Conservation (phyloP, 2,888 invertebrate species). For the Epistrophella euchroma region DNA sequence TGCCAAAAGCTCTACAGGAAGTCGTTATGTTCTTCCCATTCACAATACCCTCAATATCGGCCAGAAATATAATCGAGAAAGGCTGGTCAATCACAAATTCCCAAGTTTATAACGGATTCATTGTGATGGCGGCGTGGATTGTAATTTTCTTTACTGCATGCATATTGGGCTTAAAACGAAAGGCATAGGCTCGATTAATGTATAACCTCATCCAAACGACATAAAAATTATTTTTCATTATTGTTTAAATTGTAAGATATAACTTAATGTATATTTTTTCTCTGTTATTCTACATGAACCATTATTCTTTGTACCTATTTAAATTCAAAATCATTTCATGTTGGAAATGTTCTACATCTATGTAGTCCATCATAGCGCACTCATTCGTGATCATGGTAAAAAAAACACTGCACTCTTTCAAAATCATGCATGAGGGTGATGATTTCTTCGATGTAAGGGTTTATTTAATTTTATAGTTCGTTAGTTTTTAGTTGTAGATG, state of each 20-base stretch:
- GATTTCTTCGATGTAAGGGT: conserved; percentile 49
- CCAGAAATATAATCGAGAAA: conserved; percentile 90
- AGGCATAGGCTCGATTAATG: conserved; percentile 80
- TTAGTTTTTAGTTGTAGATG: conserved; percentile 58
- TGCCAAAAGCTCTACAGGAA: conserved; percentile 86
- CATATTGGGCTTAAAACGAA: conserved; percentile 84
- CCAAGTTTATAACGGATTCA: conserved; percentile 90
- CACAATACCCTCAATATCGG: conserved; percentile 90
- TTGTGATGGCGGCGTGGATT: conserved; percentile 88
- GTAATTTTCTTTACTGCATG: conserved; percentile 86
- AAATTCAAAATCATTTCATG: conserved; percentile 49
- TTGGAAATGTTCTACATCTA: neutral
- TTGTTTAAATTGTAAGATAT: conserved; percentile 42
- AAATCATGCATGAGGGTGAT: conserved; percentile 43
- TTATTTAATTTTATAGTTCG: conserved; percentile 67
- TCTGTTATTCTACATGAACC: conserved; percentile 29
- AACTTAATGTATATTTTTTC: conserved; percentile 44
- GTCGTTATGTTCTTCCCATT: conserved; percentile 90
- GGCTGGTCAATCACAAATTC: conserved; percentile 89
- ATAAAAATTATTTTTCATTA: conserved; percentile 24
- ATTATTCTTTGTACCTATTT: conserved; percentile 54
- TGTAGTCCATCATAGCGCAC: conserved; percentile 30
- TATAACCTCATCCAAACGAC: conserved; percentile 26
- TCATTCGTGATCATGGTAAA: conserved; percentile 24
- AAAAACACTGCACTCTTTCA: conserved; percentile 25